Base-by-base conservation (phyloP, 1,140 invertebrate species). In the Nautilus pompilius region DNA sequence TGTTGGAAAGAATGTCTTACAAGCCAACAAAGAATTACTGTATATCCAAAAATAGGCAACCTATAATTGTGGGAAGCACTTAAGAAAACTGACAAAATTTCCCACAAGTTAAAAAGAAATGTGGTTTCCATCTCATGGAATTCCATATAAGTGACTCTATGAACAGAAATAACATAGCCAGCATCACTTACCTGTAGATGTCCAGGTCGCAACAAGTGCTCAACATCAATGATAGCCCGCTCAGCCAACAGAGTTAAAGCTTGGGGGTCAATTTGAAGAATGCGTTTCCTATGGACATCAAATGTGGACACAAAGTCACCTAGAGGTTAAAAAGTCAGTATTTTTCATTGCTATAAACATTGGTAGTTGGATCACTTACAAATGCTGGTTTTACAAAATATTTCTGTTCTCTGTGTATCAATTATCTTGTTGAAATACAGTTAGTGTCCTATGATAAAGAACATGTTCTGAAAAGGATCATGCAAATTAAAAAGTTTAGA, bases 301-400 rank as follows among this genome's bases (percentile, higher is more conserved):
- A 80, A 69, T 36, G 74, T 80, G 8, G 78, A 78, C n/a, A 83
- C 81, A 78, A 70, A 79, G 64, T 82, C 81, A 70, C 78, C 80
- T 82, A 54, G 56, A 58, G 34, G 62, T 8, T 15, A 46, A 63
- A 41, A 22, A 33, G 41, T 6, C 17, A 49, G 22, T 15, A 24
- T 34, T 26, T 29, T 32, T 41, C 36, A n/a, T 5, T 22, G 3
- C 45, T 46, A n/a, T n/a, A n/a, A n/a, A n/a, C n/a, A n/a, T n/a
- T n/a, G n/a, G n/a, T n/a, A n/a, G 26, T 41, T 24, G n/a, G 2
- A 8, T 33, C 29, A 26, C 10, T 15, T 49, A 30, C 36, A 24
- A n/a, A 28, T 36, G 34, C 34, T 66, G 48, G 55, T 24, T 15
- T 63, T 33, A 49, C 5, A n/a, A 62, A 15, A 29, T 22, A 20